Base-by-base conservation (phyloP, 2,888 invertebrate species). In the Chloroclystis v-ata region DNA sequence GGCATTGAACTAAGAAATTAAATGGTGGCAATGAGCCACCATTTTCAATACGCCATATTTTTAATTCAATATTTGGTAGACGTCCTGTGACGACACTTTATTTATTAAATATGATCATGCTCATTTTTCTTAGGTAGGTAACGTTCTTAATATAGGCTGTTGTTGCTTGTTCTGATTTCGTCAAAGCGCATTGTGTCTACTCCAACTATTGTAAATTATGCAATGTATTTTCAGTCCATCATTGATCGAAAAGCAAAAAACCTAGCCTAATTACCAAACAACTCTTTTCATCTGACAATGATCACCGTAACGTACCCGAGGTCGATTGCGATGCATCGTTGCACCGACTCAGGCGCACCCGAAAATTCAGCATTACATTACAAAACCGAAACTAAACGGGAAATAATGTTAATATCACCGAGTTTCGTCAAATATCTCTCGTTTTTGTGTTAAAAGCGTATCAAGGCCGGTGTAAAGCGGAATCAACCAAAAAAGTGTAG, bases 391-490 rank as follows among this genome's bases (percentile, higher is more conserved):
- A 72, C 79, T 75, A 80, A 79, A 72, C 67, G 62, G 67, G 71
- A 64, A 64, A 57, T 61, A 69, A 68, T 64, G 59, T 71, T 68
- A 67, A 68, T 66, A 69, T 68, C 59, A 52, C 47, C 37, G 33
- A 56, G 64, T 78, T 77, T 78, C 76, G 72, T 70, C 70, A 75
- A 80, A 73, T 73, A 73, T 72, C 74, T 75, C 68, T 65, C 69
- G 69, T 65, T 73, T 74, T 75, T 65, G 67, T 74, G 69, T 69
- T 65, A 65, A 67, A 72, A 69, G 52, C 63, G 66, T 68, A 74
- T 67, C 80, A 81, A 81, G 81, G 82, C 72, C 75, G 63, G 56
- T 69, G 66, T 66, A 69, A 71, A 68, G 68, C 65, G 68, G 75
- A 74, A 69, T 78, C 66, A 69, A 64, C 69, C 47, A 69, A 68